Evolutionary conservation across 2,797 vertebrate genomes (phyloP), one percentile per base, ranked within the genome.

Genomic region (Pteropus rufus): DNA sequence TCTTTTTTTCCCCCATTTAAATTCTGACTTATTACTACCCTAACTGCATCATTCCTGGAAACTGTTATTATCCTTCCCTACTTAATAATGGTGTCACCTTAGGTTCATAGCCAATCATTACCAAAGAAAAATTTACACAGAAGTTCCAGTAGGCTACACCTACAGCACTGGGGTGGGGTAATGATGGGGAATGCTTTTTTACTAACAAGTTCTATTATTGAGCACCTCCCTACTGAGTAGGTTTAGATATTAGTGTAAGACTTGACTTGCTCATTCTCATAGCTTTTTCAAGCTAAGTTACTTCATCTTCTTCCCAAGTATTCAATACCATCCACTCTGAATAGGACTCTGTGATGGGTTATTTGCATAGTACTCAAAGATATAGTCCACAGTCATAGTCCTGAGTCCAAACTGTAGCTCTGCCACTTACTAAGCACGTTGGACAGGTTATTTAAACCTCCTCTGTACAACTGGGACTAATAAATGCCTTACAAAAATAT

Each of bases 231-330:
- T 94, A 44, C 93, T 81, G 39, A 70, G 65, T 10, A 75, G 58
- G 39, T 84, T 88, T 87, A 87, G 39, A 75, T 16, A 52, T 87
- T 94, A 75, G 34, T 52, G 46, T 39, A 91, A 94, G 49, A 88
- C 65, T 52, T 62, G 24, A 77, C 70, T 76, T 81, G 56, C 18
- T 94, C 82, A 73, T 84, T 89, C 65, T 70, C 70, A 14, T 12
- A 56, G 72, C 62, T 80, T n/a, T 31, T 73, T 31, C 34, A 93
- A 93, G 31, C 46, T 94, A 82, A 82, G 58, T 73, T 80, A 77
- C 67, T 85, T 62, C 58, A 56, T 89, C 58, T 89, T 75, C 24
- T 92, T 39, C 83, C 9, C n/a, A 49, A 36, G 39, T 60, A 72
- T 41, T 52, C 31, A 91, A 21, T 44, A 80, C 7, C 92, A 73